Evolutionary conservation across 1,140 invertebrate species (phyloP).

Genomic region (Ostrea denselamellosa): DNA sequence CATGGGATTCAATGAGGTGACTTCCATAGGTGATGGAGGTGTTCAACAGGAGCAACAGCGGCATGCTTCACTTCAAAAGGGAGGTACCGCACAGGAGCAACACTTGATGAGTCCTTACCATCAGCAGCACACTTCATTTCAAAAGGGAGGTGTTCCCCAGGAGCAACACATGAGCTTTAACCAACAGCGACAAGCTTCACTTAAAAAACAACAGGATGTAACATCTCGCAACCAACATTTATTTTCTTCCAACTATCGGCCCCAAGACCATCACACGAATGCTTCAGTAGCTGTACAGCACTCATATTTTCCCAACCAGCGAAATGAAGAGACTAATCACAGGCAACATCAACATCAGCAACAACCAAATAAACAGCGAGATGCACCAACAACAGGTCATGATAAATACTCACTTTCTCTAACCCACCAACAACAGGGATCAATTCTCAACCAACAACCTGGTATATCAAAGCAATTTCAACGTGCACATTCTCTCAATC

Average conservation of each 20-base stretch:
- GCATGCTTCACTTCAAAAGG: too few relatives aligned
- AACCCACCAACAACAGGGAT: not conserved
- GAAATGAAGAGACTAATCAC: not conserved
- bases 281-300: not conserved
- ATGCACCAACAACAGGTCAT: not conserved
- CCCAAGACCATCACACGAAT: not conserved
- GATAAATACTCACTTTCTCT: not conserved
- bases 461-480: not conserved
- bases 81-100: not conserved
- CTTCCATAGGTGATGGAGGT: not conserved
- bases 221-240: not conserved
- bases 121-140: not conserved
- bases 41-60: not conserved
- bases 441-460: not conserved
- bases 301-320: not conserved
- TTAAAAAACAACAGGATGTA: not conserved
- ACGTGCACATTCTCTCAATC: not conserved
- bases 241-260: not conserved
- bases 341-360: not conserved
- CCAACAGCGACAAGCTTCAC: not conserved
- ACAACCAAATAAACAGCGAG: not conserved
- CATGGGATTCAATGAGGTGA: constrained; percentile 20
- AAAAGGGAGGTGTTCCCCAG: not conserved
- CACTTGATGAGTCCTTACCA: not conserved
- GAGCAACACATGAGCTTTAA: not conserved